Evolutionary conservation across 2,113 vertebrate species (phyloP).

Genomic region (Bambusicola thoracicus): DNA sequence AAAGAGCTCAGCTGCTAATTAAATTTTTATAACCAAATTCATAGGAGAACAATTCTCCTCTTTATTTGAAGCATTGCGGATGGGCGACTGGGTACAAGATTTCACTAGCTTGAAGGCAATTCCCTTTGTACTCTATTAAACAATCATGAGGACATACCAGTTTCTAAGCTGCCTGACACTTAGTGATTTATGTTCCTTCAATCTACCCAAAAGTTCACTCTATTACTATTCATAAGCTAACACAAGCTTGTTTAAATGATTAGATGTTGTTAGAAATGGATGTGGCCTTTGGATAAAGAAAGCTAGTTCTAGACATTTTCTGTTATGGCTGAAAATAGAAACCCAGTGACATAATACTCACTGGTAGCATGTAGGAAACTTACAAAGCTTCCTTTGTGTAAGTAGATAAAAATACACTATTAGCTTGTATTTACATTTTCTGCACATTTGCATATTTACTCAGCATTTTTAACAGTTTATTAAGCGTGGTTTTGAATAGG

Average conservation of each 20-base stretch:
- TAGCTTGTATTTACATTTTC: neutral
- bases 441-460: neutral
- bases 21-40: constrained; percentile 56
- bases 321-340: neutral
- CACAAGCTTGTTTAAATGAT: neutral
- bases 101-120: constrained; percentile 40
- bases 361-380: neutral
- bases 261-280: neutral
- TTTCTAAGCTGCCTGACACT: constrained; percentile 32
- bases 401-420: neutral
- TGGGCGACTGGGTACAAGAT: neutral
- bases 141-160: constrained; percentile 15
- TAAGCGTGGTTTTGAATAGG: neutral
- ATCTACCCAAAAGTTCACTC: neutral
- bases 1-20: constrained; percentile 40
- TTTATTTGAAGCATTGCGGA: constrained; percentile 3
- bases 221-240: constrained; percentile 29
- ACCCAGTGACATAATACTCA: accelerated
- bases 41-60: constrained; percentile 22
- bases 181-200: constrained; percentile 17
- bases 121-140: constrained; percentile 60
- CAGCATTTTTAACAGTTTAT: neutral
- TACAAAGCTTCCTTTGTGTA: neutral
- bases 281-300: neutral
- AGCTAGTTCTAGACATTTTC: neutral